Percentiles rank a stretch among this genome's conserved stretches.
phyloP scores from a whole-genome alignment of 1,140 invertebrate genomes.

The Nasonia vitripennis region DNA sequence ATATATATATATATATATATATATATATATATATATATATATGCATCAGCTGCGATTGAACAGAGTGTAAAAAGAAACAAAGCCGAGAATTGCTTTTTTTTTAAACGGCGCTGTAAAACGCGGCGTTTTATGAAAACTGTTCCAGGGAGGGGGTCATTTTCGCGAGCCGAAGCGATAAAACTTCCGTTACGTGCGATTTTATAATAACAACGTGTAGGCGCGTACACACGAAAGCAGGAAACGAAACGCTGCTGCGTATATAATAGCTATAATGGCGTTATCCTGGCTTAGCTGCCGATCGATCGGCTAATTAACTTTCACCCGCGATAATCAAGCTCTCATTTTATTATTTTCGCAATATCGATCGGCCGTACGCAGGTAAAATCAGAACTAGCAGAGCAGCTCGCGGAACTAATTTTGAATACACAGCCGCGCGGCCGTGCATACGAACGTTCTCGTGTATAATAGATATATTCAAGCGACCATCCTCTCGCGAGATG shows the following conservation, averaged over 20 bases:
- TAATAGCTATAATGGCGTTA: background rate
- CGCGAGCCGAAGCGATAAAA: background rate
- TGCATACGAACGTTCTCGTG: no score
- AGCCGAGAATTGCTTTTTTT: background rate
- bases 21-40: background rate
- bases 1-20: background rate
- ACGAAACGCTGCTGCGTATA: background rate
- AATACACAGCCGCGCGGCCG: no score
- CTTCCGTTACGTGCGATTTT: background rate
- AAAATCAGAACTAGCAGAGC: no score
- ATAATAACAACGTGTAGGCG: background rate
- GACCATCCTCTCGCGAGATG: conserved; percentile 44
- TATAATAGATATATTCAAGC: background rate
- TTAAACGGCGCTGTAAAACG: background rate
- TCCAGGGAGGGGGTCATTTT: background rate
- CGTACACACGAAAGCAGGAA: background rate
- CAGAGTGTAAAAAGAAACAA: background rate
- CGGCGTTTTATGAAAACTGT: background rate
- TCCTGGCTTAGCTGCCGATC: no score
- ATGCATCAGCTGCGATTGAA: background rate
- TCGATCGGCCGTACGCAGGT: no score
- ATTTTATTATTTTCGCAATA: background rate
- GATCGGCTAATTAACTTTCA: no score
- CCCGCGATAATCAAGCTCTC: conserved; percentile 41
- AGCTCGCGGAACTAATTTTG: background rate